These are phyloP conservation scores for Limnephilus auricula DNA, from an alignment of 2,888 invertebrate genomes.

Conservation along the genomic window DNA sequence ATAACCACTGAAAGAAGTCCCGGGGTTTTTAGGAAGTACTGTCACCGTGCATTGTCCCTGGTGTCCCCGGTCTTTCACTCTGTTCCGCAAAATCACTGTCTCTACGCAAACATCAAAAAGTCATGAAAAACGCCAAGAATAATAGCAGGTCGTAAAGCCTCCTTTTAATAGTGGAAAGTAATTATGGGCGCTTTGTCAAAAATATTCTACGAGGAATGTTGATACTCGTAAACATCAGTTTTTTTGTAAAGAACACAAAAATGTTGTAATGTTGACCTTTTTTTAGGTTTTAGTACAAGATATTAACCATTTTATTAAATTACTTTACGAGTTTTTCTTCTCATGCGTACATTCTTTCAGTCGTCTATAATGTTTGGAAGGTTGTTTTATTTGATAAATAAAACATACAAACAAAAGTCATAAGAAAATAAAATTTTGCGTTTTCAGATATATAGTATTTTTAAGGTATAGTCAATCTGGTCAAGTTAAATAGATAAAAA, in stretches of 20 bases:
- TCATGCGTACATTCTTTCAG: background rate
- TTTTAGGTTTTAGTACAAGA: background rate
- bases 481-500: too few relatives aligned
- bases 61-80: background rate
- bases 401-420: too few relatives aligned
- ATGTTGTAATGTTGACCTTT: background rate
- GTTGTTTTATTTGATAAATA: background rate
- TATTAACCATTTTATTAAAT: background rate
- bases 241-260: background rate
- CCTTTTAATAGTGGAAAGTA: constrained; percentile 13
- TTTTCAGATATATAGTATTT: too few relatives aligned
- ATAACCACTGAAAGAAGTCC: constrained; percentile 31
- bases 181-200: constrained; percentile 4
- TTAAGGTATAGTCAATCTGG: too few relatives aligned
- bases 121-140: constrained; percentile 19
- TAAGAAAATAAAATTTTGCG: too few relatives aligned
- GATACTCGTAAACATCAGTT: background rate
- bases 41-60: constrained; percentile 39
- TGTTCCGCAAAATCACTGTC: background rate
- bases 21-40: constrained; percentile 40
- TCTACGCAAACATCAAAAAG: constrained; percentile 15
- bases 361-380: too few relatives aligned
- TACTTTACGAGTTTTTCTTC: background rate
- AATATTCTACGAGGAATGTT: background rate
- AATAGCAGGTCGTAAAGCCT: background rate